These are phyloP conservation scores for Acanthosepion esculentum DNA, from an alignment of 2,888 invertebrate species.

Conservation along the genomic window DNA sequence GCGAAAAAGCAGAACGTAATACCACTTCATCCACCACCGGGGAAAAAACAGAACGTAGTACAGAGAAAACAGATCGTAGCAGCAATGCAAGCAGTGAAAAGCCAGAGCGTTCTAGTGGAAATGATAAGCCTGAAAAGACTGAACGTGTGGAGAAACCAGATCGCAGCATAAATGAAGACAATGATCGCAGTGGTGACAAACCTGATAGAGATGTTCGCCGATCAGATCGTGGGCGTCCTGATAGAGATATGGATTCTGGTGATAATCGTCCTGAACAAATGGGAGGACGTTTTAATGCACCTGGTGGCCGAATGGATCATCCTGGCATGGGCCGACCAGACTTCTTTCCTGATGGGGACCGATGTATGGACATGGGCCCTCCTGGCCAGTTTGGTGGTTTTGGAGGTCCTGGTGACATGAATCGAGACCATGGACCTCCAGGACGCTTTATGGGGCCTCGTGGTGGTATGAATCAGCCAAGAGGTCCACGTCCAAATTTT, in stretches of 20 bases:
- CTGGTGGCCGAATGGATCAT: conserved; percentile 17
- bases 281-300: conserved; percentile 25
- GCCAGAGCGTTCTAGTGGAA: neutral
- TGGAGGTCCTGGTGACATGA: conserved; percentile 40
- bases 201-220: neutral
- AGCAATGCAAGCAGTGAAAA: neutral
- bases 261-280: conserved; percentile 16
- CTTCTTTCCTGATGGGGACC: conserved; percentile 36
- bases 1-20: neutral
- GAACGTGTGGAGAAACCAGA: neutral
- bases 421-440: conserved; percentile 34
- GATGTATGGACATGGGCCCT: conserved; percentile 36
- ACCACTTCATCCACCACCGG: neutral
- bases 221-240: neutral
- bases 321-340: conserved; percentile 22
- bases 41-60: neutral
- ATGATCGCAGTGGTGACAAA: neutral
- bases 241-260: conserved; percentile 34
- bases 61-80: neutral
- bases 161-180: neutral
- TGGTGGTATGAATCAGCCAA: conserved; percentile 36
- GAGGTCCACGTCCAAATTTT: conserved; percentile 39
- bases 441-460: conserved; percentile 35
- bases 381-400: conserved; percentile 40
- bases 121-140: neutral